A percentile compares a stretch with the other conserved stretches of the same genome.
Conservation (phyloP, 2,113 vertebrate genomes). For the Indri indri region DNA sequence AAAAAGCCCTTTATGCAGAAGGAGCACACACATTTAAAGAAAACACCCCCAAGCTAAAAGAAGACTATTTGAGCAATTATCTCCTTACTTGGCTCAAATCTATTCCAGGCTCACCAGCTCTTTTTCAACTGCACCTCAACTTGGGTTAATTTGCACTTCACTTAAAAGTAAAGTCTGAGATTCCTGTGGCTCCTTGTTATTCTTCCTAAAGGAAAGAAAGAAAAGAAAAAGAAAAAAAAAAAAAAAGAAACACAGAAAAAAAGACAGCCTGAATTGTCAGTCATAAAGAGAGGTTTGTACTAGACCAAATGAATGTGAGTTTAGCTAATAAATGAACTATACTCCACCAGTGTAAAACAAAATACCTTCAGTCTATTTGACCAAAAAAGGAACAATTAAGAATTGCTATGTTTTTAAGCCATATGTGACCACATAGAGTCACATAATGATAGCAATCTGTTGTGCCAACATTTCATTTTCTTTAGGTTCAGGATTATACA, state of each 20-base stretch:
- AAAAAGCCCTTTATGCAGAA: background rate
- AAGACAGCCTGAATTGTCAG: background rate
- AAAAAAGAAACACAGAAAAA: background rate
- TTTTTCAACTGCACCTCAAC: conserved; percentile 43
- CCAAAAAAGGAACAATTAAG: conserved; percentile 50
- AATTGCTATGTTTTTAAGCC: conserved; percentile 31
- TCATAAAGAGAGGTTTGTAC: conserved; percentile 32
- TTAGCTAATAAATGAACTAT: conserved; percentile 32
- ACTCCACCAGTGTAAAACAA: conserved; percentile 14
- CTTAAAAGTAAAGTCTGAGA: conserved; percentile 30
- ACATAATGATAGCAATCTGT: conserved; percentile 52
- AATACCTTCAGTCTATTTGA: conserved; percentile 16
- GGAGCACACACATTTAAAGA: conserved; percentile 17
- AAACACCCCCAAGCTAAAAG: conserved; percentile 32
- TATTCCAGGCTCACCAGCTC: background rate
- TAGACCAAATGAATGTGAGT: background rate
- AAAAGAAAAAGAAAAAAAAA: background rate
- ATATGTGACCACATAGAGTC: conserved; percentile 39
- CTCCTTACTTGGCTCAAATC: background rate
- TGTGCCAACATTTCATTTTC: conserved; percentile 52
- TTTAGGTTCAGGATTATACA: conserved; percentile 57
- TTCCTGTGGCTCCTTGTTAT: background rate
- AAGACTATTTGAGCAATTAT: conserved; percentile 39
- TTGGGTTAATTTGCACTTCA: conserved; percentile 47
- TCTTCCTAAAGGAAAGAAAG: background rate